phyloP scores from a whole-genome alignment of 1,140 invertebrate genomes.

The Aphaenogaster ashmeadi region DNA sequence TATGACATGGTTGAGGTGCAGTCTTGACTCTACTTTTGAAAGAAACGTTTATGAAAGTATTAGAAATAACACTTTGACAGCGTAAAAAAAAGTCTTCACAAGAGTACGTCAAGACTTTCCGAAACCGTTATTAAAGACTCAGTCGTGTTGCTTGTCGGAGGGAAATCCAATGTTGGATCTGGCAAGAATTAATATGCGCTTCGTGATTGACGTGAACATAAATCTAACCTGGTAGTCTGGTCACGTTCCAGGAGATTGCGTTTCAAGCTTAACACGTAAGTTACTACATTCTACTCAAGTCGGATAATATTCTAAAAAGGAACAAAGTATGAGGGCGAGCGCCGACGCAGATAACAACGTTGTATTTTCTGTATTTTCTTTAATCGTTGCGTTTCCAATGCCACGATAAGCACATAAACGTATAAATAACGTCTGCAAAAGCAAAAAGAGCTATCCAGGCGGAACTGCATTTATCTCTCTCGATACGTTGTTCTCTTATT shows the following conservation, averaged over 20 bases:
- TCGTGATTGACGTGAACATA: constrained; percentile 62
- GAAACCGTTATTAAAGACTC: constrained; percentile 57
- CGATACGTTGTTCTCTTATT: constrained; percentile 10
- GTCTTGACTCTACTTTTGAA: neutral
- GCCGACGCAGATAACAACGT: neutral
- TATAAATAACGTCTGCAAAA: neutral
- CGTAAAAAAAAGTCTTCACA: constrained; percentile 13
- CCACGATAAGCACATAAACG: neutral
- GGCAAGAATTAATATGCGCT: constrained; percentile 61
- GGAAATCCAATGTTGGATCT: constrained; percentile 49
- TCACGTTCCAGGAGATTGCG: constrained; percentile 59
- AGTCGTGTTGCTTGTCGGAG: constrained; percentile 8
- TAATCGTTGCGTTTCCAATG: constrained; percentile 23
- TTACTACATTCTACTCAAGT: constrained; percentile 24
- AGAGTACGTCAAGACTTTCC: constrained; percentile 23
- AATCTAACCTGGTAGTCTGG: constrained; percentile 62
- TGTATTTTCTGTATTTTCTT: neutral
- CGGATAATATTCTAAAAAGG: constrained; percentile 28
- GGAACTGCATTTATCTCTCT: neutral
- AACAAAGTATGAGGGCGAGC: neutral
- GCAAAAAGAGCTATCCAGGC: constrained; percentile 1
- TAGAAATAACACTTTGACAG: constrained; percentile 30
- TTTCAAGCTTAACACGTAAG: constrained; percentile 60
- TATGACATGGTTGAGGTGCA: neutral
- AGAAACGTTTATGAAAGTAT: constrained; percentile 10